These are phyloP conservation scores for Trichosurus vulpecula DNA, from an alignment of 2,797 vertebrate genomes.

Conservation along the genomic window DNA sequence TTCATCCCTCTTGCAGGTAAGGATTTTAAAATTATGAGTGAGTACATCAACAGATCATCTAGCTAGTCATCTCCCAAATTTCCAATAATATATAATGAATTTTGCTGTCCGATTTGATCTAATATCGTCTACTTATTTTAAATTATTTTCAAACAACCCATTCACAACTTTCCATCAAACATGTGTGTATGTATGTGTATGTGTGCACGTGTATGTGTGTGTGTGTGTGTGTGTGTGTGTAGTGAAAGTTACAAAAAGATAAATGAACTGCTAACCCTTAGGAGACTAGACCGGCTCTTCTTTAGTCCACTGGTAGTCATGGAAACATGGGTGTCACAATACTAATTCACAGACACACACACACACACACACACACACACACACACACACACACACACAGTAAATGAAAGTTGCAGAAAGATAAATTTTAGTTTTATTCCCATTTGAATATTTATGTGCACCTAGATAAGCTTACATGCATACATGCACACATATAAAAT, in stretches of 20 bases:
- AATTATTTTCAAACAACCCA: conserved; percentile 14
- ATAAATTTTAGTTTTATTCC: no score
- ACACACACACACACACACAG: no score
- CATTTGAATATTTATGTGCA: no score
- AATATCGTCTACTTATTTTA: neutral
- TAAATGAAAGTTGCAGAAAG: no score
- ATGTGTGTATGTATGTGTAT: no score
- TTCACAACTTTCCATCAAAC: neutral
- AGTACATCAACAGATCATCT: neutral
- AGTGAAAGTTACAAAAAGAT: conserved; percentile 33
- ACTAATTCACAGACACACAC: no score
- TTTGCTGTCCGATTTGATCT: conserved; percentile 25
- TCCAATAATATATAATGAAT: conserved; percentile 28
- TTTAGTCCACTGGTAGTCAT: conserved; percentile 85
- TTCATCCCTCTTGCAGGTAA: conserved; percentile 88
- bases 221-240: no score
- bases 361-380: no score
- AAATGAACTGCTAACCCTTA: conserved; percentile 82
- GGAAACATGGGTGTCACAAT: no score
- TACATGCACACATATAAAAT: no score
- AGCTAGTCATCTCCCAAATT: conserved; percentile 13
- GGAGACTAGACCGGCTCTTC: conserved; percentile 82
- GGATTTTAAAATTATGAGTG: conserved; percentile 49
- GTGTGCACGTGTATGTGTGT: no score
- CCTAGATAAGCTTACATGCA: no score